Percentiles rank a stretch among this genome's conserved stretches.
These are phyloP conservation scores for Etia nguti DNA, from an alignment of 2,113 vertebrate genomes.

Conservation along the genomic window DNA sequence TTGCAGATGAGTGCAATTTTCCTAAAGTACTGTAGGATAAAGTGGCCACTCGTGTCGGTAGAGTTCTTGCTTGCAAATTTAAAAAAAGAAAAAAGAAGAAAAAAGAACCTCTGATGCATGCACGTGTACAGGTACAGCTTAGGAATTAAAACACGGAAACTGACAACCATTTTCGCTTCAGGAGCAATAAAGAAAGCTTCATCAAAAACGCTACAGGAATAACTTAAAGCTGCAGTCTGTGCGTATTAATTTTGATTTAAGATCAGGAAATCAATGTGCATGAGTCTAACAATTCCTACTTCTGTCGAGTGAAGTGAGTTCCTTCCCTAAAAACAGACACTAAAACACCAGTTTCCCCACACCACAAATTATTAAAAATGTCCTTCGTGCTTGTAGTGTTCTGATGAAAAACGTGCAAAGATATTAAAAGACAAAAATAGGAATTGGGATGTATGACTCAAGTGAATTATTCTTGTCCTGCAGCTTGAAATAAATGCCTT, in stretches of 20 bases:
- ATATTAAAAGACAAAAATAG: slow-evolving; percentile 64
- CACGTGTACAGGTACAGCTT: slow-evolving; percentile 34
- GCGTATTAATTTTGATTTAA: neutral
- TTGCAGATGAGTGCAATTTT: slow-evolving; percentile 8
- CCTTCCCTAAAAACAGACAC: slow-evolving; percentile 49
- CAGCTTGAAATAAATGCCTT: neutral
- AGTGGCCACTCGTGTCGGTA: neutral
- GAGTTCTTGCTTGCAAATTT: slow-evolving; percentile 18
- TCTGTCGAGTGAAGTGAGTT: slow-evolving; percentile 55
- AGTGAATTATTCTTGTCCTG: slow-evolving; percentile 1
- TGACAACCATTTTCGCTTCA: slow-evolving; percentile 5
- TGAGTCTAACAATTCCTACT: slow-evolving; percentile 51
- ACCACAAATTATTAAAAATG: slow-evolving; percentile 32
- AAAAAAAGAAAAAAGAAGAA: neutral
- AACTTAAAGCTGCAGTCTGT: neutral
- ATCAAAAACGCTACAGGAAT: neutral
- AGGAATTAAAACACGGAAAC: slow-evolving; percentile 45
- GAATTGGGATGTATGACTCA: slow-evolving; percentile 34
- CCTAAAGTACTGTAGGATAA: neutral
- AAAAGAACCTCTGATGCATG: slow-evolving; percentile 27
- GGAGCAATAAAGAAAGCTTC: neutral
- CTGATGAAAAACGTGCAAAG: slow-evolving; percentile 26
- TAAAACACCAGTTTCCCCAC: slow-evolving; percentile 45
- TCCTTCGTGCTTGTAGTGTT: slow-evolving; percentile 33
- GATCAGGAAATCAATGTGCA: neutral